These are phyloP conservation scores for Kryptolebias ocellatus DNA, from an alignment of 2,797 vertebrate genomes.

Conservation along the genomic window DNA sequence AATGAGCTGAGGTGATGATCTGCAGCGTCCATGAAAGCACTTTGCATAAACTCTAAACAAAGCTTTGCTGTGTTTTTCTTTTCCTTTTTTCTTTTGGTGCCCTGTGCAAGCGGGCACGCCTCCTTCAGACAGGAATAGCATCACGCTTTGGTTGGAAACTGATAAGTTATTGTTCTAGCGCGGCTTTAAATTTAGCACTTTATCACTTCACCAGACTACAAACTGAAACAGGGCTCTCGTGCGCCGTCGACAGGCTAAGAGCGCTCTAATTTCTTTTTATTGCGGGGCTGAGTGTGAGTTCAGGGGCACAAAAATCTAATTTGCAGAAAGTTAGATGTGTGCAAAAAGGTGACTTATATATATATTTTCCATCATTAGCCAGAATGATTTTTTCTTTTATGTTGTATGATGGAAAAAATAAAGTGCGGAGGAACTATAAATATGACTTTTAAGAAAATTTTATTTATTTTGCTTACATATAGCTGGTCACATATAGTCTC, in stretches of 20 bases:
- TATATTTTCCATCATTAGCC: not conserved
- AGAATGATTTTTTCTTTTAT: not conserved
- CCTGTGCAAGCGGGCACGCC: not conserved
- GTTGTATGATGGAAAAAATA: no score
- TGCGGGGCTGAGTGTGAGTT: not conserved
- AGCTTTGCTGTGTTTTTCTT: not conserved
- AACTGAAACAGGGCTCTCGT: not conserved
- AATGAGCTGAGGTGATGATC: not conserved
- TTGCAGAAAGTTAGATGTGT: not conserved
- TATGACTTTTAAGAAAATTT: no score
- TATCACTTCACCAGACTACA: not conserved
- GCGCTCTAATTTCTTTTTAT: slow-evolving; percentile 1
- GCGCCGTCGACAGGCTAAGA: not conserved
- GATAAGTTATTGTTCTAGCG: slow-evolving; percentile 9
- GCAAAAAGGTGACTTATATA: not conserved
- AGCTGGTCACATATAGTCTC: no score
- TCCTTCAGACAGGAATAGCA: slow-evolving; percentile 12
- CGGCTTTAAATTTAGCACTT: slow-evolving; percentile 2
- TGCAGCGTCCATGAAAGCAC: not conserved
- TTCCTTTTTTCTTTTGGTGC: no score
- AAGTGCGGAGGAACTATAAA: no score
- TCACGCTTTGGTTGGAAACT: not conserved
- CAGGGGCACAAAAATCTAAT: not conserved
- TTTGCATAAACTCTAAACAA: slow-evolving; percentile 1
- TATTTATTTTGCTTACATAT: no score